These are phyloP conservation scores for Ctenodactylus gundi DNA, from an alignment of 2,113 vertebrate species.

Conservation along the genomic window DNA sequence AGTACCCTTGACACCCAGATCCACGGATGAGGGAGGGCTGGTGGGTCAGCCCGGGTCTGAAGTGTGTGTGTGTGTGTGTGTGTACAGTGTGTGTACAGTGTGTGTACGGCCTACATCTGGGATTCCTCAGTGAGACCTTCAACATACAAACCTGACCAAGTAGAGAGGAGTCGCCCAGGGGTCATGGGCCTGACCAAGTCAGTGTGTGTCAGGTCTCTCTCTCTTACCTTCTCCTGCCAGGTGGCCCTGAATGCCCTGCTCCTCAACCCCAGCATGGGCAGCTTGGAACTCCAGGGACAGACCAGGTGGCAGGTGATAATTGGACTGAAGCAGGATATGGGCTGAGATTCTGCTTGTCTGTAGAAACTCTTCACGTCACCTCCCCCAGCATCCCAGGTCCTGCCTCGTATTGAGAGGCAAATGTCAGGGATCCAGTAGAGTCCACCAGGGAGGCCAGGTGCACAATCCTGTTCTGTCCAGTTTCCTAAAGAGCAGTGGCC, in stretches of 20 bases:
- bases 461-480: background rate
- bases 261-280: background rate
- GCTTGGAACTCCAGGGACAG: background rate
- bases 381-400: background rate
- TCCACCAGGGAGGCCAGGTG: no score
- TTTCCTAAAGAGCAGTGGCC: background rate
- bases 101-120: background rate
- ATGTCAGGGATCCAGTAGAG: background rate
- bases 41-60: background rate
- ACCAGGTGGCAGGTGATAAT: no score
- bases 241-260: background rate
- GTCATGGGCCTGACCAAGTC: no score
- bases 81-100: background rate
- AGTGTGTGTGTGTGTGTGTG: no score
- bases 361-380: background rate
- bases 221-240: background rate
- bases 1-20: background rate
- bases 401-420: accelerated
- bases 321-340: no score
- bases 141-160: background rate
- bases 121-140: no score
- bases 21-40: no score
- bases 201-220: background rate
- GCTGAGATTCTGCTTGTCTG: accelerated
- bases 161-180: no score